These are phyloP conservation scores for Otus sunia DNA, from an alignment of 2,113 vertebrate genomes.

Conservation along the genomic window DNA sequence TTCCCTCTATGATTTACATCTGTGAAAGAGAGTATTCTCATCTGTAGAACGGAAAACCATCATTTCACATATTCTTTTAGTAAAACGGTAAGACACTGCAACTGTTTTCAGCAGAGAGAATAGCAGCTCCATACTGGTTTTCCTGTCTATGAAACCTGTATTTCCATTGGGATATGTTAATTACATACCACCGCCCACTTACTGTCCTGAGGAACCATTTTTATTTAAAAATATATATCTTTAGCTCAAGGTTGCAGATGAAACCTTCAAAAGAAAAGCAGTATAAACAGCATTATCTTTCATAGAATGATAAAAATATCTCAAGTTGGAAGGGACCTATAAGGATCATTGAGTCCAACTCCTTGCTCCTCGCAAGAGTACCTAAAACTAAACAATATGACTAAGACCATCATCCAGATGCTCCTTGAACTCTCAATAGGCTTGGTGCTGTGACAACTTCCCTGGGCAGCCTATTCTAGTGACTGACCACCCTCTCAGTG, in stretches of 20 bases:
- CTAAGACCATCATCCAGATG: background rate
- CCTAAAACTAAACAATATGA: background rate
- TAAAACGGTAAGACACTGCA: background rate
- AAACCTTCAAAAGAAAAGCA: background rate
- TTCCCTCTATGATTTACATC: background rate
- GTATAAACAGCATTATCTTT: background rate
- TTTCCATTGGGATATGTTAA: background rate
- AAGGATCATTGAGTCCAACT: background rate
- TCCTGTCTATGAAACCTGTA: background rate
- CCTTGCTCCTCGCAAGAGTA: background rate
- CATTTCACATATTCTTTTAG: background rate
- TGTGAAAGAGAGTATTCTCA: background rate
- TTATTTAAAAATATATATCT: background rate
- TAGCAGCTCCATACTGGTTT: background rate
- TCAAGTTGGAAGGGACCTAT: background rate
- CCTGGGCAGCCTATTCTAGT: background rate
- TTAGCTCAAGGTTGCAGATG: background rate
- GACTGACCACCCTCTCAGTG: background rate
- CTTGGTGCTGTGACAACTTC: background rate
- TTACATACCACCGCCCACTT: background rate
- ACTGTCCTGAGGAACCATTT: background rate
- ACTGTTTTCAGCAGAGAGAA: background rate
- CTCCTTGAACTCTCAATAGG: background rate
- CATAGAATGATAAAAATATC: background rate
- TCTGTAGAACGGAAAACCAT: background rate